A percentile compares a stretch with the other conserved stretches of the same genome.
Conservation (phyloP, 1,140 invertebrate genomes). For the Drosophila setifemur region DNA sequence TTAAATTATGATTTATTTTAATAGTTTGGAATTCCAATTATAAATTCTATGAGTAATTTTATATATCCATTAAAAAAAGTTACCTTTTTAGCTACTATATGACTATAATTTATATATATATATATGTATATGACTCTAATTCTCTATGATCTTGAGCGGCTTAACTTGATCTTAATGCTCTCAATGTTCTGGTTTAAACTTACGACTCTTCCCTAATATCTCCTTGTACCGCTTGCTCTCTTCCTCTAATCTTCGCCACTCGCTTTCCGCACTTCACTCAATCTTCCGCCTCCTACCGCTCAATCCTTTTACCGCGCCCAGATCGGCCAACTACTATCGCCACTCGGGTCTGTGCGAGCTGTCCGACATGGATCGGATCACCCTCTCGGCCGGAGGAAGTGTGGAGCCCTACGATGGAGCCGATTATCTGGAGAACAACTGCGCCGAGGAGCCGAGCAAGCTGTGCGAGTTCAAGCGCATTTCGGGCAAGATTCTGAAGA, state of each 20-base stretch:
- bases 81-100: too few relatives aligned
- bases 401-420: slow-evolving; percentile 88
- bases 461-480: slow-evolving; percentile 96
- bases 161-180: slow-evolving; percentile 18
- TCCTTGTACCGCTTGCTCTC: slow-evolving; percentile 39
- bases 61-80: too few relatives aligned
- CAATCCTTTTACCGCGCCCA: slow-evolving; percentile 83
- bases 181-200: slow-evolving; percentile 7
- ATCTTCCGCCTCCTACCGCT: slow-evolving; percentile 64
- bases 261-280: slow-evolving; percentile 30
- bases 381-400: slow-evolving; percentile 89
- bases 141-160: slow-evolving; percentile 12
- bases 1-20: too few relatives aligned
- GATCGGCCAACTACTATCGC: slow-evolving; percentile 95
- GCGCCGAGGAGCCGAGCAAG: slow-evolving; percentile 94
- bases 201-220: slow-evolving; percentile 41
- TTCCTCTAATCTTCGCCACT: slow-evolving; percentile 16
- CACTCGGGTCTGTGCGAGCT: slow-evolving; percentile 92
- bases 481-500: slow-evolving; percentile 93
- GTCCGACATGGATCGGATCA: slow-evolving; percentile 95
- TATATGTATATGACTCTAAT: too few relatives aligned
- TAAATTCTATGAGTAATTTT: too few relatives aligned
- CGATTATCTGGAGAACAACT: slow-evolving; percentile 95
- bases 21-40: too few relatives aligned
- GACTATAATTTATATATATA: too few relatives aligned